Conservation (phyloP, 1,140 invertebrate species). For the Trissolcus basalis region DNA sequence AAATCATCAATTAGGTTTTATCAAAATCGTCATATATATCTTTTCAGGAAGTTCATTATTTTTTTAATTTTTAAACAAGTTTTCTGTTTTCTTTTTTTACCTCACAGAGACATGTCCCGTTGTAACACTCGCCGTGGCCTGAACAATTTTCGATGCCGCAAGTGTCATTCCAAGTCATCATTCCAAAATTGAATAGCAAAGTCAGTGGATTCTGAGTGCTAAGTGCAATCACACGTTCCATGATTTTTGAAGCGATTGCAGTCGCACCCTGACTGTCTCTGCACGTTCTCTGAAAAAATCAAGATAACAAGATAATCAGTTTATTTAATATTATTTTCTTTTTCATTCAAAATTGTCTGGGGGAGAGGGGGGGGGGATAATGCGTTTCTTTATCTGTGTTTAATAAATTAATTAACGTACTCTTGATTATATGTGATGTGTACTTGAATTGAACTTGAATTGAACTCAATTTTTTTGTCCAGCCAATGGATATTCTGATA, state of each 20-base stretch:
- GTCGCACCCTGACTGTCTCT: no score
- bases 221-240: slow-evolving; percentile 74
- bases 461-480: no score
- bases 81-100: slow-evolving; percentile 76
- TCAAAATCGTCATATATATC: not conserved
- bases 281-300: no score
- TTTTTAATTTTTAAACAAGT: not conserved
- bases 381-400: no score
- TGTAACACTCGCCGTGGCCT: slow-evolving; percentile 92
- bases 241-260: slow-evolving; percentile 54
- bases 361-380: no score
- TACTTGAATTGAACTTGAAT: no score
- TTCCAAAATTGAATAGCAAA: slow-evolving; percentile 73
- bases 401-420: no score
- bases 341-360: no score
- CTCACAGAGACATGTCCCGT: slow-evolving; percentile 93
- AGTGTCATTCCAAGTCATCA: slow-evolving; percentile 75
- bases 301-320: no score
- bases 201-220: slow-evolving; percentile 76
- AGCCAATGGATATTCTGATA: no score
- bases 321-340: no score
- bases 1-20: slow-evolving; percentile 6
- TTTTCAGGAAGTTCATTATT: not conserved
- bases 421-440: no score
- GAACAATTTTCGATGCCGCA: slow-evolving; percentile 81